phyloP scores from a whole-genome alignment of 2,888 invertebrate species.

The Erebia aethiops region DNA sequence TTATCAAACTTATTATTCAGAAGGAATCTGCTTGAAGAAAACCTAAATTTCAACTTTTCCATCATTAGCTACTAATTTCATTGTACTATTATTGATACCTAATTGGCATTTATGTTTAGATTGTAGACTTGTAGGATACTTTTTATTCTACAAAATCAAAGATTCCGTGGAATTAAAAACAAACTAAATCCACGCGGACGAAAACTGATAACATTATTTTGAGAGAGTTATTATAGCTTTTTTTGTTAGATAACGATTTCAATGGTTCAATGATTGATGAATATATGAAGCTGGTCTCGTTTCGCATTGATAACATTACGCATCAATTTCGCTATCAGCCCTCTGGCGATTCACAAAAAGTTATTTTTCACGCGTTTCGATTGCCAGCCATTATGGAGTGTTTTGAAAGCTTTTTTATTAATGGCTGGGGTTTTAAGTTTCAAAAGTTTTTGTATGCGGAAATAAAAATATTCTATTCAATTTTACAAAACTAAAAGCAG shows the following conservation, averaged over 20 bases:
- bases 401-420: constrained; percentile 26
- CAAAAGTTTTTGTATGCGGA: constrained; percentile 5
- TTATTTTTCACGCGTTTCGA: constrained; percentile 25
- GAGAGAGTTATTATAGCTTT: constrained; percentile 53
- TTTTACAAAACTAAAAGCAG: no score
- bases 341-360: constrained; percentile 22
- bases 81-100: no score
- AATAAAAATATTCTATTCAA: constrained; percentile 1
- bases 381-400: constrained; percentile 21
- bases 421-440: constrained; percentile 7
- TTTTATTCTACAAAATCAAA: no score
- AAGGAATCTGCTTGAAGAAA: no score
- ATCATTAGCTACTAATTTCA: no score
- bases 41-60: no score
- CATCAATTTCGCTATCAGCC: constrained; percentile 44
- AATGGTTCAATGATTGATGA: constrained; percentile 76
- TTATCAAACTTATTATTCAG: no score
- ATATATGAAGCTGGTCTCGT: constrained; percentile 45
- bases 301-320: constrained; percentile 46
- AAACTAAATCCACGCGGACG: no score
- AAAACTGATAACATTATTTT: background rate
- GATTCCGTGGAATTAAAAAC: no score
- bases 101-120: no score
- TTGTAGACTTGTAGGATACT: no score
- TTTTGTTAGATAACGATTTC: constrained; percentile 76